Percentiles rank a stretch among this genome's conserved stretches.
These are phyloP conservation scores for Eleginops maclovinus DNA, from an alignment of 2,113 vertebrate genomes.

Conservation along the genomic window DNA sequence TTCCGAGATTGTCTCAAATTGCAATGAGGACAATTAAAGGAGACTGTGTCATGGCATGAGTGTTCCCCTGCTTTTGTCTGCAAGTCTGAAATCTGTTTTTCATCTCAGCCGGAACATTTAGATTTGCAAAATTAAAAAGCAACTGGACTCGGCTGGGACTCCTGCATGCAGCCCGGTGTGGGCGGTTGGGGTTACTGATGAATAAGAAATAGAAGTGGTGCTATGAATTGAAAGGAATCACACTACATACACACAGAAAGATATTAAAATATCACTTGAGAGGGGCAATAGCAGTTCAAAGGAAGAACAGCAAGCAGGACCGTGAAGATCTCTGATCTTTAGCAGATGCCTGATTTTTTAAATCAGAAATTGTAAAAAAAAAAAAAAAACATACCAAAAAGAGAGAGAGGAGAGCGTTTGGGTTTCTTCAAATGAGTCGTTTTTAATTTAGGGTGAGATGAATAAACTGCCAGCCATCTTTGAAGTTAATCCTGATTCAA, in stretches of 20 bases:
- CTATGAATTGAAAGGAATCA: slow-evolving; percentile 51
- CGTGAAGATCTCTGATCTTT: slow-evolving; percentile 48
- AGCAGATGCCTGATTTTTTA: slow-evolving; percentile 44
- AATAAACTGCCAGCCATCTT: slow-evolving; percentile 48
- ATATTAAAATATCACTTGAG: slow-evolving; percentile 44
- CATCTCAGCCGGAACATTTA: slow-evolving; percentile 11
- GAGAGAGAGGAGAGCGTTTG: slow-evolving; percentile 2
- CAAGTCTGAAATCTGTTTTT: slow-evolving; percentile 19
- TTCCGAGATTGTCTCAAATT: slow-evolving; percentile 22
- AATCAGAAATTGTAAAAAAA: slow-evolving; percentile 16
- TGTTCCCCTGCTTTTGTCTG: slow-evolving; percentile 14
- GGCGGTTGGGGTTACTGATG: slow-evolving; percentile 11
- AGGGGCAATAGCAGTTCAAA: slow-evolving; percentile 53
- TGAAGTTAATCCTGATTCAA: slow-evolving; percentile 56
- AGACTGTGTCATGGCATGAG: slow-evolving; percentile 31
- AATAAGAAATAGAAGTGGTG: slow-evolving; percentile 50
- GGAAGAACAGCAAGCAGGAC: slow-evolving; percentile 32
- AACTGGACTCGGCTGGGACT: slow-evolving; percentile 36
- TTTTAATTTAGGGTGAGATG: slow-evolving; percentile 33
- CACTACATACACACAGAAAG: slow-evolving; percentile 29
- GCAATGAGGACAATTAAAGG: slow-evolving; percentile 5
- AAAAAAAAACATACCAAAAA: background rate
- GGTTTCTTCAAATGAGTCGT: slow-evolving; percentile 28
- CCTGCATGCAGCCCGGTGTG: background rate
- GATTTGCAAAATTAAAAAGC: slow-evolving; percentile 59